phyloP scores from a whole-genome alignment of 1,140 invertebrate genomes.

The Potamilus streckersoni region DNA sequence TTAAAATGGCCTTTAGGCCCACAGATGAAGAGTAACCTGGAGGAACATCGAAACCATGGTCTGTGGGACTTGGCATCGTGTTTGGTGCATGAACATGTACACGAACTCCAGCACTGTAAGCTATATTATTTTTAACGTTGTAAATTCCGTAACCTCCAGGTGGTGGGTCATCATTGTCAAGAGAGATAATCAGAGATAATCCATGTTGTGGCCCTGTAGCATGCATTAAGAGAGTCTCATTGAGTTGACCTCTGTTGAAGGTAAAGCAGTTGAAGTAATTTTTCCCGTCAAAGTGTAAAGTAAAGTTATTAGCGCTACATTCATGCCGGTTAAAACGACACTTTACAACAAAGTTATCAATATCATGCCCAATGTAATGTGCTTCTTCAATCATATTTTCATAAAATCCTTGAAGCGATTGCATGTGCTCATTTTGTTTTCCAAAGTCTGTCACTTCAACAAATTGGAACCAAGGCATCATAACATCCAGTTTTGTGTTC shows the following conservation, averaged over 20 bases:
- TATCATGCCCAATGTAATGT: conserved; percentile 47
- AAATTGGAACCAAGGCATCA: conserved; percentile 52
- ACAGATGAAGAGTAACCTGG: conserved; percentile 63
- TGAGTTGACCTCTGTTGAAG: conserved; percentile 51
- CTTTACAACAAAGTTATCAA: conserved; percentile 53
- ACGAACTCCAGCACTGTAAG: conserved; percentile 63
- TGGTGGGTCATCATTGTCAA: conserved; percentile 60
- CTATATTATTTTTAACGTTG: conserved; percentile 56
- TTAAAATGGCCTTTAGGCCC: conserved; percentile 54
- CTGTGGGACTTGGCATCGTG: conserved; percentile 66
- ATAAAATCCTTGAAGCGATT: conserved; percentile 56
- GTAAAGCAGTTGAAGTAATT: conserved; percentile 64
- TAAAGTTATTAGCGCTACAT: conserved; percentile 53
- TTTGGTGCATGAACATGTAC: conserved; percentile 67
- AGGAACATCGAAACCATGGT: conserved; percentile 62
- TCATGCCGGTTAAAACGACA: conserved; percentile 56
- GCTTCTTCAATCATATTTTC: conserved; percentile 56
- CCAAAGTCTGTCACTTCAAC: conserved; percentile 41
- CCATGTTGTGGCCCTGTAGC: conserved; percentile 61
- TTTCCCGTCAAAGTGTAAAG: conserved; percentile 55
- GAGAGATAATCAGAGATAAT: conserved; percentile 55
- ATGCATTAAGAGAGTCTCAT: conserved; percentile 52
- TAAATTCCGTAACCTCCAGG: conserved; percentile 57
- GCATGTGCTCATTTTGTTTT: conserved; percentile 42
- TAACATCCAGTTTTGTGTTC: conserved; percentile 32